phyloP scores from a whole-genome alignment of 2,888 invertebrate genomes.

The Melanostoma mellinum region DNA sequence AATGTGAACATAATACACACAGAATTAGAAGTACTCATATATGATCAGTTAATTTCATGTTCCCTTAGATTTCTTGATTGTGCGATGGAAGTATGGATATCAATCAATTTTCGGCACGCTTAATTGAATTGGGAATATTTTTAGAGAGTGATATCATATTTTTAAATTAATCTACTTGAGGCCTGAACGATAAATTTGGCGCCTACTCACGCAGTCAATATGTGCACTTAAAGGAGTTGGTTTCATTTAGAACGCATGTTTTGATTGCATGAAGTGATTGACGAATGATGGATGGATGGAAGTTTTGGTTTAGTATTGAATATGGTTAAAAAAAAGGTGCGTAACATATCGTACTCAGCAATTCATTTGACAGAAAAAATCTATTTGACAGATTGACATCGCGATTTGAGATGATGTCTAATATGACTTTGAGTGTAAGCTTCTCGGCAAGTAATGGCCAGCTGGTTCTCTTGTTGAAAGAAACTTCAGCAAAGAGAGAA shows the following conservation, averaged over 20 bases:
- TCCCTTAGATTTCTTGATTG: conserved; percentile 40
- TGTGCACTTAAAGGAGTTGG: conserved; percentile 33
- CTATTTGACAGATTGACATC: too few relatives aligned
- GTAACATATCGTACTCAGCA: too few relatives aligned
- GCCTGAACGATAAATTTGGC: conserved; percentile 35
- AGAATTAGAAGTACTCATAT: conserved; percentile 6
- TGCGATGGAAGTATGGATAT: conserved; percentile 30
- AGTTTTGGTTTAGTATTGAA: too few relatives aligned
- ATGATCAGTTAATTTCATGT: conserved; percentile 35
- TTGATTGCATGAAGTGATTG: conserved; percentile 18
- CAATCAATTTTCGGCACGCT: conserved; percentile 59
- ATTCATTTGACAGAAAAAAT: too few relatives aligned
- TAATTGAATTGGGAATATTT: conserved; percentile 68
- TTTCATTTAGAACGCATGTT: conserved; percentile 27
- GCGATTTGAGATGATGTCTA: too few relatives aligned
- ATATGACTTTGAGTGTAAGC: too few relatives aligned
- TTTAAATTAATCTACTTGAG: conserved; percentile 30
- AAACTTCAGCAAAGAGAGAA: too few relatives aligned
- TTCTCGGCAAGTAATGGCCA: too few relatives aligned
- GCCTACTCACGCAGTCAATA: conserved; percentile 16
- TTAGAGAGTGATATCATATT: conserved; percentile 59
- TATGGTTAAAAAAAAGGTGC: too few relatives aligned
- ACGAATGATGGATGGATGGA: conserved; percentile 12
- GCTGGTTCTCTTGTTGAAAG: too few relatives aligned
- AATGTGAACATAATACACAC: neutral